Conservation (phyloP, 2,113 vertebrate species). For the Poeciliopsis turrubarensis region DNA sequence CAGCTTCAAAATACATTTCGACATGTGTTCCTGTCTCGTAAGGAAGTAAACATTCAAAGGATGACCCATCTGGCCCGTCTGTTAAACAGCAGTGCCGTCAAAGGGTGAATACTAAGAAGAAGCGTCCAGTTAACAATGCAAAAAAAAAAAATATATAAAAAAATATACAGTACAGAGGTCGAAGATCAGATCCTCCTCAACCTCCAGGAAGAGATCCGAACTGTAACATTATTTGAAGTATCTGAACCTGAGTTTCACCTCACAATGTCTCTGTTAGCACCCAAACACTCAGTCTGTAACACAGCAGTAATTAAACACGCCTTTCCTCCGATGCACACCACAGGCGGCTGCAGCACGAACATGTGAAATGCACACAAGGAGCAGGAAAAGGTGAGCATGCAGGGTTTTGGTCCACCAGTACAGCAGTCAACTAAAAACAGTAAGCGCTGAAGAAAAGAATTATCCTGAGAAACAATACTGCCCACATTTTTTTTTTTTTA, state of each 20-base stretch:
- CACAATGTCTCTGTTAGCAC: conserved; percentile 18
- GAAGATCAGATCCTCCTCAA: conserved; percentile 33
- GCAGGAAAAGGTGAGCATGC: conserved; percentile 48
- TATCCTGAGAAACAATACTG: conserved; percentile 67
- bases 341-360: conserved; percentile 57
- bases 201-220: conserved; percentile 22
- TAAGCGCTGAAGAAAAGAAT: conserved; percentile 58
- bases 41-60: conserved; percentile 74
- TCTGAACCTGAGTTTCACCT: background rate
- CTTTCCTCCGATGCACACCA: conserved; percentile 37
- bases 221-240: conserved; percentile 33
- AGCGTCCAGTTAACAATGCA: conserved; percentile 41
- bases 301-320: conserved; percentile 16
- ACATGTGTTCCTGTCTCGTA: conserved; percentile 69
- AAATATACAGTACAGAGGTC: conserved; percentile 42
- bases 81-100: conserved; percentile 52
- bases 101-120: conserved; percentile 57
- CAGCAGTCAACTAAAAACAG: conserved; percentile 65
- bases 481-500: conserved; percentile 11
- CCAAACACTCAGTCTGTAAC: conserved; percentile 6
- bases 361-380: conserved; percentile 73
- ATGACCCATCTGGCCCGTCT: conserved; percentile 64
- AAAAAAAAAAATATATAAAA: conserved; percentile 18
- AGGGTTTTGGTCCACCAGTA: conserved; percentile 71
- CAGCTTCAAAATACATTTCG: conserved; percentile 76